Base-by-base conservation (phyloP, 2,797 vertebrate species). In the Acanthornis magna region DNA sequence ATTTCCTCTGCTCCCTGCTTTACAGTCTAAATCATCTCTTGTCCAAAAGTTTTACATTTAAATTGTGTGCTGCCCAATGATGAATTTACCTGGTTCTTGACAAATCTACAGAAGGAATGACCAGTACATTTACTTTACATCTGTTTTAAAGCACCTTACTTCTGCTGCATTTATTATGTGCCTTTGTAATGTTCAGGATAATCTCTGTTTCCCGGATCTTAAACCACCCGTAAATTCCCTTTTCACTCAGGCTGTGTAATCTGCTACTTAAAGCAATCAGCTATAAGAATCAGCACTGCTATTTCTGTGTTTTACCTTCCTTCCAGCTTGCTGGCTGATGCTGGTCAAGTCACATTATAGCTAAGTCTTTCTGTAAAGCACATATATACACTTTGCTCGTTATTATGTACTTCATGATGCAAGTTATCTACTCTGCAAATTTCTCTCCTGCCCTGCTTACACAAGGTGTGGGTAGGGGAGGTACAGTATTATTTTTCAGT, bases 231-330 rank as follows among this genome's bases (percentile, higher is more conserved):
- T 43, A 36, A 66, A 58, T 62, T 77, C 25, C 4, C 8, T 78
- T 88, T 90, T 65, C 26, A 32, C 0, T 0, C 1, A 7, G 7
- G 8, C 38, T 3, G 0, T 14, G 2, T 53, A 29, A 50, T 80
- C 48, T 85, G 26, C 51, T 87, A 27, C 8, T 63, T 47, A 54
- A 20, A 82, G 17, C 55, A 70, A 45, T 55, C 51, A 57, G 6
- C 7, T 63, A 1, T 25, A 71, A 85, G 48, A 70, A 38, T 53
- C 17, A 32, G 45, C 23, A 54, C n/a, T 66, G 22, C 7, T 74
- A 2, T 74, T 85, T 76, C 63, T 66, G 0, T 55, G 14, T 70
- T 91, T 20, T 38, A 5, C 6, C 19, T 78, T 84, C 20, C n/a
- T 7, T 51, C 8, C 20, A 76, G 17, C 38, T 79, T 87, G 30